Base-by-base conservation (phyloP, 2,797 vertebrate genomes). In the Dendrocincla fuliginosa region DNA sequence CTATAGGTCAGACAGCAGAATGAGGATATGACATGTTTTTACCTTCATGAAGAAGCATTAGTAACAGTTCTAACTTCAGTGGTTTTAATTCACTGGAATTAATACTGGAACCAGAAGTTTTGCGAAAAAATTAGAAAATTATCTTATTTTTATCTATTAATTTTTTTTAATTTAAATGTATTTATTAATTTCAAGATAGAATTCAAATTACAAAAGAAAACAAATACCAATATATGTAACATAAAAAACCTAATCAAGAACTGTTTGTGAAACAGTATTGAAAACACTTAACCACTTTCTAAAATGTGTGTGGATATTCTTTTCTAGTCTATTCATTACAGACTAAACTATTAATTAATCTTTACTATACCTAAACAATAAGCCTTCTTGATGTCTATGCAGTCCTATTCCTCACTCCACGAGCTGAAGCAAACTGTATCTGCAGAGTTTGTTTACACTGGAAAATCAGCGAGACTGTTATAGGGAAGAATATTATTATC, bases 351-450 rank as follows among this genome's bases (percentile, higher is more conserved):
- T 56, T 73, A 90, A 75, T 90, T 83, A 86, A 47, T 77, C 69
- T 92, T 83, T 77, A 86, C 19, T 73, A 89, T 84, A 86, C 56
- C 91, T 94, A 84, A 85, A 94, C 73, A 95, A 69, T 67, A 77
- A 80, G 59, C 42, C 52, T 80, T 84, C 87, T 77, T 80, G 69
- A 56, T 37, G 56, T 69, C 42, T 92, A 65, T 42, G 60, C 77
- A 76, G 77, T 89, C 37, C 50, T 93, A 76, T 14, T 80, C 56
- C 57, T 75, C 69, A 59, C 74, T 75, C 70, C 70, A 79, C 13
- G 33, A 82, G 71, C 41, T 64, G 61, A 89, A 63, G 81, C 41
- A 89, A 87, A 87, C 37, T 79, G 53, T 59, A 28, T 59, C 75
- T 94, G 65, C 74, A 78, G 55, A 85, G 63, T 70, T 78, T 91